Evolutionary conservation across 2,113 vertebrate species (phyloP).

Genomic region (Bubo bubo): DNA sequence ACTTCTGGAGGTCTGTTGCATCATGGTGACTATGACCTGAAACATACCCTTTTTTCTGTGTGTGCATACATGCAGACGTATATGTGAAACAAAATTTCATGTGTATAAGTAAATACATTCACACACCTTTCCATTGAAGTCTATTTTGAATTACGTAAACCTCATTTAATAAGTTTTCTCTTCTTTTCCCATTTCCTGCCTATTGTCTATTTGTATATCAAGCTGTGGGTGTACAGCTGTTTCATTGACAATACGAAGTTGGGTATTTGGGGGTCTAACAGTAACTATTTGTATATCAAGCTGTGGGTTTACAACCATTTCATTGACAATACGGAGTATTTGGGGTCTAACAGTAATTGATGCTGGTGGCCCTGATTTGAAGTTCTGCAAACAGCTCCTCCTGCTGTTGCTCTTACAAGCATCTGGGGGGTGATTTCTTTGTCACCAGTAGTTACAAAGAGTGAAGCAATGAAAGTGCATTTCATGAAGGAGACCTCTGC

Average conservation of each 20-base stretch:
- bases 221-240: background rate
- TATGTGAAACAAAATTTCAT: background rate
- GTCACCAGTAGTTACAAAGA: background rate
- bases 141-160: background rate
- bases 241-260: background rate
- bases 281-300: background rate
- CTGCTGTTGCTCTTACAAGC: background rate
- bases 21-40: background rate
- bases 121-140: background rate
- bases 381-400: background rate
- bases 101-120: background rate
- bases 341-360: background rate
- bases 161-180: background rate
- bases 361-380: background rate
- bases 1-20: constrained; percentile 87
- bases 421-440: background rate
- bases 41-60: background rate
- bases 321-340: background rate
- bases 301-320: background rate
- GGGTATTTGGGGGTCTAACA: background rate
- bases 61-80: background rate
- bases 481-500: background rate
- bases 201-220: background rate
- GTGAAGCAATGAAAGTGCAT: background rate
- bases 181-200: background rate